Percentiles rank a stretch among this genome's conserved stretches.
Evolutionary conservation across 1,140 invertebrate genomes (phyloP).

Genomic region (Bathynomus jamesi): DNA sequence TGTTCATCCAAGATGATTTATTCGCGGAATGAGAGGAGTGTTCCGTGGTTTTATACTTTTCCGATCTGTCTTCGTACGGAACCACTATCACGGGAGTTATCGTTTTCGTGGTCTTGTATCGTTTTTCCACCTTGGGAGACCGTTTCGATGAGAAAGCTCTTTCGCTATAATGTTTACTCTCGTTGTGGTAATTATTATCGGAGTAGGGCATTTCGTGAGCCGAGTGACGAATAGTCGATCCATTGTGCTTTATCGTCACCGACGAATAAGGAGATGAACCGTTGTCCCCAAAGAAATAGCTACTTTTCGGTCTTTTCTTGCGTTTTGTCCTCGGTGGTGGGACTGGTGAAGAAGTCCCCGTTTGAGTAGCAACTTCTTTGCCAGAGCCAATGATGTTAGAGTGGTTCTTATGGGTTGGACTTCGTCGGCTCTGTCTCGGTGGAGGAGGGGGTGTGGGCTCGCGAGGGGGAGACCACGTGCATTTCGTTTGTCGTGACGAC

Average conservation of each 20-base stretch:
- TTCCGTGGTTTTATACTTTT: slow-evolving; percentile 33
- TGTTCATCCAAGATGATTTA: slow-evolving; percentile 31
- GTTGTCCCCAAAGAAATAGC: slow-evolving; percentile 33
- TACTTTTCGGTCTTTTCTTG: slow-evolving; percentile 26
- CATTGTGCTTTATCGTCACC: neutral
- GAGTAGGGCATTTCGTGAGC: neutral
- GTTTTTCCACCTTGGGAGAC: slow-evolving; percentile 24
- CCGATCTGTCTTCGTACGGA: slow-evolving; percentile 8
- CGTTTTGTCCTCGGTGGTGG: slow-evolving; percentile 35
- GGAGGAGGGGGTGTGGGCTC: slow-evolving; percentile 22
- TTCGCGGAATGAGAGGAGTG: slow-evolving; percentile 2
- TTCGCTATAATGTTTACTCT: neutral
- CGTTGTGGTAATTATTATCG: neutral
- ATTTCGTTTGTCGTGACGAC: neutral
- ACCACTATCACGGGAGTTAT: slow-evolving; percentile 31
- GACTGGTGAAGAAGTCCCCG: slow-evolving; percentile 17
- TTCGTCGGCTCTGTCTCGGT: slow-evolving; percentile 12
- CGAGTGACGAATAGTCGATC: neutral
- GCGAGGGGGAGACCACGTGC: neutral
- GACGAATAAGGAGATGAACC: slow-evolving; percentile 8
- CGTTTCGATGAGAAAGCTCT: neutral
- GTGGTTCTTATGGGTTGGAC: neutral
- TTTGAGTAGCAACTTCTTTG: slow-evolving; percentile 24
- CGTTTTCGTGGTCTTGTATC: slow-evolving; percentile 31
- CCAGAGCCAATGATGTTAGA: neutral